Conservation (phyloP, 2,113 vertebrate genomes). For the Rhinolophus ferrumequinum region DNA sequence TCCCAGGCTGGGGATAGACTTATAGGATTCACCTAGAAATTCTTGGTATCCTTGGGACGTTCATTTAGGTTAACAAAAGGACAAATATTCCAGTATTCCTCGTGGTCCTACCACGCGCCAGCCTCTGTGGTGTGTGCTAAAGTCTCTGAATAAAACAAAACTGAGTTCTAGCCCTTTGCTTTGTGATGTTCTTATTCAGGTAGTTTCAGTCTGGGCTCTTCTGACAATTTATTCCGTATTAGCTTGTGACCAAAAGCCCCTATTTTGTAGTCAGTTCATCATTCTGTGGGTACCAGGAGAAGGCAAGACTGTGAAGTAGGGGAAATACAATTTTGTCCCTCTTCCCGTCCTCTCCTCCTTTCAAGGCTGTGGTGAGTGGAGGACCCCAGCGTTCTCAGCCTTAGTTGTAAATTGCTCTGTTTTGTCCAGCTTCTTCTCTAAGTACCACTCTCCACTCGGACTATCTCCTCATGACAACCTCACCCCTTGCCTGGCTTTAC, state of each 20-base stretch:
- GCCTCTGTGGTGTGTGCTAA: neutral
- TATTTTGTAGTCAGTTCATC: neutral
- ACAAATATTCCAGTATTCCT: neutral
- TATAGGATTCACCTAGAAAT: neutral
- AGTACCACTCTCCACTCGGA: neutral
- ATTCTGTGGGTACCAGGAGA: neutral
- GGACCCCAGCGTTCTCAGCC: neutral
- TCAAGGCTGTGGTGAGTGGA: neutral
- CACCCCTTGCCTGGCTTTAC: neutral
- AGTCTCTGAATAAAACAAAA: neutral
- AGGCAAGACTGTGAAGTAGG: neutral
- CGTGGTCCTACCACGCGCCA: neutral
- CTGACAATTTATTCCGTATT: neutral
- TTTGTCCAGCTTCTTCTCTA: neutral
- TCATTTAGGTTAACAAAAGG: neutral
- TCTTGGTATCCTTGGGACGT: neutral
- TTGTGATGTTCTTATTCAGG: neutral
- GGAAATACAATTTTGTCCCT: neutral
- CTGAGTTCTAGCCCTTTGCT: neutral
- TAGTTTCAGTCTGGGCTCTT: neutral
- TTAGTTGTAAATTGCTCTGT: neutral
- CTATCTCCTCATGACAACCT: neutral
- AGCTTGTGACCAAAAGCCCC: neutral
- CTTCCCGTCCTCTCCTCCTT: neutral
- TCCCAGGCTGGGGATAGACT: neutral